Evolutionary conservation across 1,140 invertebrate genomes (phyloP).

Genomic region (Drosophila simulans): DNA sequence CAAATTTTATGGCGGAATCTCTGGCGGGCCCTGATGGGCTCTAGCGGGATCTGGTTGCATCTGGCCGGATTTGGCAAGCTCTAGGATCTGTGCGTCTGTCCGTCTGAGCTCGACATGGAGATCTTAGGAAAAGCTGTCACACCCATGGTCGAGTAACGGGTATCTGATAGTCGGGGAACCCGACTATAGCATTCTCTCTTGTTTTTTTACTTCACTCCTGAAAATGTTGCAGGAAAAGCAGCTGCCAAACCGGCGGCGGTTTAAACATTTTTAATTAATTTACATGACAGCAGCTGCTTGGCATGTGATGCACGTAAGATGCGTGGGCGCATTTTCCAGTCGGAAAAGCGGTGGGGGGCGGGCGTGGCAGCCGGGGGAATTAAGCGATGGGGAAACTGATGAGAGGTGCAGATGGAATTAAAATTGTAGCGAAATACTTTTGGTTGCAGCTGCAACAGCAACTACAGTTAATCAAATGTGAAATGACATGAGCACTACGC

Average conservation of each 20-base stretch:
- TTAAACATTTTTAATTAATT: constrained; percentile 78
- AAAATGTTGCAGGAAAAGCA: constrained; percentile 31
- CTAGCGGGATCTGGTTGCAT: too few relatives aligned
- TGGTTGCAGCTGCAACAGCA: constrained; percentile 52
- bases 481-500: constrained; percentile 52
- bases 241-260: constrained; percentile 53
- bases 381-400: constrained; percentile 15
- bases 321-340: constrained; percentile 20
- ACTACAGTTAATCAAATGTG: constrained; percentile 75
- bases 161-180: too few relatives aligned
- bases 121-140: too few relatives aligned
- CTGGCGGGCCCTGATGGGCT: too few relatives aligned
- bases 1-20: not conserved
- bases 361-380: constrained; percentile 18
- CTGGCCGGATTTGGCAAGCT: too few relatives aligned
- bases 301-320: constrained; percentile 69
- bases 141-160: too few relatives aligned
- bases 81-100: too few relatives aligned
- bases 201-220: not conserved
- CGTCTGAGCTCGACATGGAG: too few relatives aligned
- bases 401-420: constrained; percentile 47
- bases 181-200: too few relatives aligned
- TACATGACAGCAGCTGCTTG: constrained; percentile 72
- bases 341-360: not conserved
- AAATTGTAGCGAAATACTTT: constrained; percentile 71